A percentile compares a stretch with the other conserved stretches of the same genome.
These are phyloP conservation scores for Chaetops frenatus DNA, from an alignment of 2,113 vertebrate genomes.

Conservation along the genomic window DNA sequence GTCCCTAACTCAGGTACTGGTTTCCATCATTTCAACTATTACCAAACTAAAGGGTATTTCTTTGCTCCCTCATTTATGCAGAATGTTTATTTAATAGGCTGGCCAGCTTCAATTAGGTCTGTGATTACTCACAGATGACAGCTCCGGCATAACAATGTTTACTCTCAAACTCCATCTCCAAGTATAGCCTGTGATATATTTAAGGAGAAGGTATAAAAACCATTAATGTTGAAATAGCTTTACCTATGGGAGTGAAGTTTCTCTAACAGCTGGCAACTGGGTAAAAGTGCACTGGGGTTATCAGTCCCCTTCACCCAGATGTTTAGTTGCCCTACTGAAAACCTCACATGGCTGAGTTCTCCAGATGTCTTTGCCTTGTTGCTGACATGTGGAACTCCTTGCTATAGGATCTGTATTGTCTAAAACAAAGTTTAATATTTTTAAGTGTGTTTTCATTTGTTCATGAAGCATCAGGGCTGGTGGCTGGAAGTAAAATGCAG, in stretches of 20 bases:
- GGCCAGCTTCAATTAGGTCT: slow-evolving; percentile 58
- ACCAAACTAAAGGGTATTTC: slow-evolving; percentile 37
- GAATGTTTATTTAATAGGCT: slow-evolving; percentile 60
- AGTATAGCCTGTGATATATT: slow-evolving; percentile 1
- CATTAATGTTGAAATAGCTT: not conserved
- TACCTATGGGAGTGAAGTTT: not conserved
- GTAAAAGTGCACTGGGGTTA: not conserved
- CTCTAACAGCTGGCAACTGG: not conserved
- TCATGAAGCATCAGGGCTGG: not conserved
- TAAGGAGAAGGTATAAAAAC: slow-evolving; percentile 32
- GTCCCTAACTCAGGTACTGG: not conserved
- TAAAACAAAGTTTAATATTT: not conserved
- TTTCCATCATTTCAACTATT: slow-evolving; percentile 30
- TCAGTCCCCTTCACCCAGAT: not conserved
- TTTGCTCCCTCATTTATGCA: slow-evolving; percentile 33
- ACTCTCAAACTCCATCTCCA: slow-evolving; percentile 28
- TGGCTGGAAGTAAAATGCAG: not conserved
- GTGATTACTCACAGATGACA: slow-evolving; percentile 59
- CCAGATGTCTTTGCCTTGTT: not conserved
- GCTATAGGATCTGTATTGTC: not conserved
- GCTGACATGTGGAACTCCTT: not conserved
- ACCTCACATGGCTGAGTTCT: not conserved
- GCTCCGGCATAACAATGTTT: slow-evolving; percentile 46
- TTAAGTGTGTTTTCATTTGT: not conserved
- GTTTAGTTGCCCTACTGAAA: not conserved